Evolutionary conservation across 2,797 vertebrate species (phyloP).

Genomic region (Chaetophractus vellerosus): DNA sequence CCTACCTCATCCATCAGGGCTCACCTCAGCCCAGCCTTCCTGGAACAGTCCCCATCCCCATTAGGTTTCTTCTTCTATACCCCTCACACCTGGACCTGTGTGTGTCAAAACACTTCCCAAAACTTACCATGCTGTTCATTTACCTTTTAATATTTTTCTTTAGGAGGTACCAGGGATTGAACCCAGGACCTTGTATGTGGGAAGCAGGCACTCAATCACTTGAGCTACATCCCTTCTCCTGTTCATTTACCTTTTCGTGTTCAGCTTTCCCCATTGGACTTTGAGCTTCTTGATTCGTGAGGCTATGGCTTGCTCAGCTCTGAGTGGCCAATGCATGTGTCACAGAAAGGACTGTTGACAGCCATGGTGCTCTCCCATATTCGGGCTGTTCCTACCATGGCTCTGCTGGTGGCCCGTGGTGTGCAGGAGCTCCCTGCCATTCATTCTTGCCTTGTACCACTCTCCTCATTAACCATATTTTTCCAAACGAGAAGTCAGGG

Average conservation of each 20-base stretch:
- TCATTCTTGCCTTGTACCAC: not conserved
- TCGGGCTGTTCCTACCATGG: fast-evolving
- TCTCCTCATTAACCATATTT: not conserved
- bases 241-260: not conserved
- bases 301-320: not conserved
- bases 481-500: not conserved
- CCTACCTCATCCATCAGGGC: not conserved
- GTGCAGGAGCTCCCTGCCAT: not conserved
- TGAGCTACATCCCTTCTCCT: not conserved
- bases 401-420: fast-evolving
- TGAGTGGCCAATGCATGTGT: not conserved
- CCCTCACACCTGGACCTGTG: not conserved
- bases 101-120: not conserved
- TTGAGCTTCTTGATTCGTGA: not conserved
- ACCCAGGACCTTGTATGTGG: no score
- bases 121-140: not conserved
- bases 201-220: no score
- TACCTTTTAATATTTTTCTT: not conserved
- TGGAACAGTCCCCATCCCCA: not conserved
- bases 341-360: not conserved
- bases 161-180: no score
- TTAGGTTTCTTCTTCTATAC: not conserved
- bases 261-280: not conserved
- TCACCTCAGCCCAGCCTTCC: not conserved
- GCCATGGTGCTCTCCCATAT: fast-evolving